A percentile compares a stretch with the other conserved stretches of the same genome.
Conservation (phyloP, 2,888 invertebrate genomes). For the Bimastos eiseni region DNA sequence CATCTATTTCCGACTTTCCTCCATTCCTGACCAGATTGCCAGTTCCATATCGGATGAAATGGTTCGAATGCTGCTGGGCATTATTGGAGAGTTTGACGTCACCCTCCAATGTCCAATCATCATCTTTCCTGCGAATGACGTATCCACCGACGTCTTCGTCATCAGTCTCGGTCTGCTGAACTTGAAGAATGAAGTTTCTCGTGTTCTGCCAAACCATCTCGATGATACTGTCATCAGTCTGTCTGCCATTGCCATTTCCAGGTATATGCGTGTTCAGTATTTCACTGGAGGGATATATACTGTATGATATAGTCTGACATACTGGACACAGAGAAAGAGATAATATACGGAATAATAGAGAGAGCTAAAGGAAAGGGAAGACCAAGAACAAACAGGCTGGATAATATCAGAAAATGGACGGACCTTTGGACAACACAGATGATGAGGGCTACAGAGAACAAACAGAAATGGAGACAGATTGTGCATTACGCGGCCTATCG, state of each 20-base stretch:
- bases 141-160: not conserved
- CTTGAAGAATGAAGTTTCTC: not conserved
- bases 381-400: too few species aligned
- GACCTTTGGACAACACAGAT: too few species aligned
- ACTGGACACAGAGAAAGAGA: too few species aligned
- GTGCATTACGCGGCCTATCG: too few species aligned
- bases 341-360: too few species aligned
- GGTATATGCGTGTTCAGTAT: not conserved
- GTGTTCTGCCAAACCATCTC: not conserved
- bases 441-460: too few species aligned
- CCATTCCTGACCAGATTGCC: not conserved
- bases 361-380: too few species aligned
- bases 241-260: not conserved
- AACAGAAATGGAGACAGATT: too few species aligned
- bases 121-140: not conserved
- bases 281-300: too few species aligned
- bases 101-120: not conserved
- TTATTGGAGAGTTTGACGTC: not conserved
- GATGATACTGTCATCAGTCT: not conserved
- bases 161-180: not conserved
- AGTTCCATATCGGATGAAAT: not conserved
- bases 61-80: not conserved
- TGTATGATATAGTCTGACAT: too few species aligned
- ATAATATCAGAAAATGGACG: too few species aligned
- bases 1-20: not conserved